Evolutionary conservation across 1,140 invertebrate species (phyloP), one percentile per base, ranked within the genome.

Genomic region (Bactericera cockerelli): DNA sequence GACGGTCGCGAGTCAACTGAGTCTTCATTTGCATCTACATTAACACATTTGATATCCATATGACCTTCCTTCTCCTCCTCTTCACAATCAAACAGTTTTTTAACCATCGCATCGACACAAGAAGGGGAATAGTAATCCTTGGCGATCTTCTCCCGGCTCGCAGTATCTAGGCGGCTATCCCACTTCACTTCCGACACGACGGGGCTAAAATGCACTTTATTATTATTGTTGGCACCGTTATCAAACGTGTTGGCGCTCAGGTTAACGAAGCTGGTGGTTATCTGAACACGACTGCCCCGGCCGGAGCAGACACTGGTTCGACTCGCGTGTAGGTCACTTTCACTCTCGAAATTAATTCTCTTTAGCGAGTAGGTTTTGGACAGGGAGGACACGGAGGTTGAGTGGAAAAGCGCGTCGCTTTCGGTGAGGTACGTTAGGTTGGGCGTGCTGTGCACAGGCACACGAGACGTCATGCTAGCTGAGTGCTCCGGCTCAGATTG

Each of bases 181-280:
- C 82, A 84, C 65, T 79, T 83, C 28, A 84, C 81, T 68, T 84
- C 81, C 16, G 80, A 78, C 1, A 85, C 82, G 28, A 84, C 77
- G 1, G 82, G 82, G 65, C 80, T 82, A 64, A 86, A 86, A 60
- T 79, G 79, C 1, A 81, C 80, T 28, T 77, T 77, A 67, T 77
- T 72, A 8, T 56, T 61, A 56, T 61, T 63, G 13, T 31, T 31
- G 28, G 4, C 28, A 25, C 61, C 62, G 6, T 53, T 53, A 13
- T 22, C 28, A 4, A 49, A 49, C 11, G 38, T 13, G 16, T 39
- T 72, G 55, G 72, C 72, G 25, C 70, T 71, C 0, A 67, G 56
- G 31, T 63, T 66, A 28, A 66, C 58, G 31, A 64, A 66, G 61
- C 66, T 68, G 8, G 66, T 68, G 16, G 66, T 68, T 26, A 67